phyloP scores from a whole-genome alignment of 23 tunicate genomes.

The Styela clava region DNA sequence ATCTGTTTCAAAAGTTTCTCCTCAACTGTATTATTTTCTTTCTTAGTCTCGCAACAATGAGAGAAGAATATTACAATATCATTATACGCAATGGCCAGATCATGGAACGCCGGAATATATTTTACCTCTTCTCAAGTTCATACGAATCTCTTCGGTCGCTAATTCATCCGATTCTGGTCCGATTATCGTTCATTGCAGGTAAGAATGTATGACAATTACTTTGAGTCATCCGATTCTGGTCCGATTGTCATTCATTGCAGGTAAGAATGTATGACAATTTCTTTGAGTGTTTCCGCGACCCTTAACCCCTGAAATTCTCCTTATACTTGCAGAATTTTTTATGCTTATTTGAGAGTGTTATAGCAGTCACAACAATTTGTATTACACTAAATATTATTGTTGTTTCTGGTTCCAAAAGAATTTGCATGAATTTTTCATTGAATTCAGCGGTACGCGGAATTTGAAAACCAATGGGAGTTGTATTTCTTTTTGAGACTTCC shows the following conservation, averaged over 20 bases:
- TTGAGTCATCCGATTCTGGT: conserved; percentile 33
- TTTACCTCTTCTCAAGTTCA: conserved; percentile 82
- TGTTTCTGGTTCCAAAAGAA: no score
- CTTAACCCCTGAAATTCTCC: background rate
- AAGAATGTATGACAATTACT: background rate
- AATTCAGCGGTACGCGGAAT: no score
- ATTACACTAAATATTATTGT: no score
- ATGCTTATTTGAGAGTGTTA: background rate
- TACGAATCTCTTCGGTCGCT: conserved; percentile 44
- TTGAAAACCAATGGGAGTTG: no score
- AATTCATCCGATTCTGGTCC: conserved; percentile 54
- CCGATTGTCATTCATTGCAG: conserved; percentile 94
- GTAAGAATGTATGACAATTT: conserved; percentile 5
- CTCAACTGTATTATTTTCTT: background rate
- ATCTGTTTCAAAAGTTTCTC: no score
- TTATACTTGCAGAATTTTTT: background rate
- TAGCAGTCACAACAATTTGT: no score
- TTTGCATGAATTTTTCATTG: no score
- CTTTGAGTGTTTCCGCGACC: background rate
- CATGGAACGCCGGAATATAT: conserved; percentile 92
- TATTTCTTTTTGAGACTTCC: no score
- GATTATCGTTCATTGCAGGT: conserved; percentile 92
- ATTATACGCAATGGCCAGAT: conserved; percentile 93
- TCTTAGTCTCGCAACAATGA: conserved; percentile 40
- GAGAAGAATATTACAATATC: conserved; percentile 63